These are phyloP conservation scores for Premnoplex brunnescens DNA, from an alignment of 2,797 vertebrate genomes.

Conservation along the genomic window DNA sequence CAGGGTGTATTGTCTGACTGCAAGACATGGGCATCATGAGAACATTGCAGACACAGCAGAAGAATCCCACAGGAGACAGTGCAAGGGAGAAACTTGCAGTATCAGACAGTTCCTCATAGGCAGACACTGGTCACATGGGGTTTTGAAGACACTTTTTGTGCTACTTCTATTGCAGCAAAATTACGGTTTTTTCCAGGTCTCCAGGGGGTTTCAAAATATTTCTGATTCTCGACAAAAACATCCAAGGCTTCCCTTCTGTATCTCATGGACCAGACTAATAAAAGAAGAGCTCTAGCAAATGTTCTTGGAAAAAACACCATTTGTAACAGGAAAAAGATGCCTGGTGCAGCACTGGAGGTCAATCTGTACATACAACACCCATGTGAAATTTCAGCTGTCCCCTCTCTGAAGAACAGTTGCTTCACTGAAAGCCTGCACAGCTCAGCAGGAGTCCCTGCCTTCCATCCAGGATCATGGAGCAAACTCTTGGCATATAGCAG, in stretches of 20 bases:
- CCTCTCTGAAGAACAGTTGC: neutral
- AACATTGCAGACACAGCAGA: neutral
- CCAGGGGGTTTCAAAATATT: neutral
- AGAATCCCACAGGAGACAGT: neutral
- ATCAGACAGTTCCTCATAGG: neutral
- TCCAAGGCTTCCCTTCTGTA: neutral
- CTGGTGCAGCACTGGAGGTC: neutral
- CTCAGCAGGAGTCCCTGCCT: neutral
- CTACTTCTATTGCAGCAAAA: neutral
- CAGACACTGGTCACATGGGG: neutral
- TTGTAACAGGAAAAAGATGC: neutral
- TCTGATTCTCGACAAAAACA: neutral
- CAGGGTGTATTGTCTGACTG: neutral
- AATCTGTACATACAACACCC: neutral
- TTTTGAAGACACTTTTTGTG: neutral
- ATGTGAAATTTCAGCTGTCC: neutral
- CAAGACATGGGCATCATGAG: neutral
- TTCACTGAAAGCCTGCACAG: neutral
- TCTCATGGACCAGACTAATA: neutral
- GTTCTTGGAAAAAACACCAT: neutral
- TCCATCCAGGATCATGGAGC: neutral
- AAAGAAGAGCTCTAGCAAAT: neutral
- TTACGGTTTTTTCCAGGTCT: neutral
- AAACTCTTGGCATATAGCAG: neutral
- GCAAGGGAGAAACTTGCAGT: neutral